Percentiles rank a stretch among this genome's conserved stretches.
Conservation (phyloP, 2,888 invertebrate species). For the Aricia artaxerxes region DNA sequence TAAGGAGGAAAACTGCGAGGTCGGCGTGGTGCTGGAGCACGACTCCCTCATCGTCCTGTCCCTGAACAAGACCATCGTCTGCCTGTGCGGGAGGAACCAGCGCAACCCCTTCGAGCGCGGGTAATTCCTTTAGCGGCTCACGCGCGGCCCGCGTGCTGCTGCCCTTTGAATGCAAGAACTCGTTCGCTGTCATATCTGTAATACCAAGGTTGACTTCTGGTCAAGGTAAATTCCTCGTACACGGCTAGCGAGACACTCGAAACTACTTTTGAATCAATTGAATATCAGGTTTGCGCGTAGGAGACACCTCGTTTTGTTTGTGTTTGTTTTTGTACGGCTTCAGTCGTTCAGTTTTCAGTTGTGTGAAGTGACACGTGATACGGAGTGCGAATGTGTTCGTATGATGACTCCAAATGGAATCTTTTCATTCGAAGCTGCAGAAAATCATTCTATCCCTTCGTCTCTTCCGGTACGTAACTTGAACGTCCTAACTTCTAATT, state of each 20-base stretch:
- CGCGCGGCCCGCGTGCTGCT: background rate
- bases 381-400: background rate
- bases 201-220: conserved; percentile 65
- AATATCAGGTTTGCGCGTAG: background rate
- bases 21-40: conserved; percentile 76
- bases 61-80: conserved; percentile 77
- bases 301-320: conserved; percentile 12
- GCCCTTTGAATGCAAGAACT: conserved; percentile 43
- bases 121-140: conserved; percentile 54
- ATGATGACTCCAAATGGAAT: conserved; percentile 6
- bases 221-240: conserved; percentile 61
- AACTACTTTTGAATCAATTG: conserved; percentile 28
- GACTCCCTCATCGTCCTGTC: conserved; percentile 77
- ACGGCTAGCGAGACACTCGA: conserved; percentile 38
- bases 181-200: conserved; percentile 59
- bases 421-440: conserved; percentile 8
- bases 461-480: conserved; percentile 25
- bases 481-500: conserved; percentile 22
- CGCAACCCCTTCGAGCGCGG: conserved; percentile 77
- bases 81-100: conserved; percentile 74
- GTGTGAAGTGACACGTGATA: background rate
- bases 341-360: conserved; percentile 14
- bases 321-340: conserved; percentile 16
- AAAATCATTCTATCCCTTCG: background rate
- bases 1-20: conserved; percentile 80